Base-by-base conservation (phyloP, 2,113 vertebrate genomes). In the Corapipo altera region DNA sequence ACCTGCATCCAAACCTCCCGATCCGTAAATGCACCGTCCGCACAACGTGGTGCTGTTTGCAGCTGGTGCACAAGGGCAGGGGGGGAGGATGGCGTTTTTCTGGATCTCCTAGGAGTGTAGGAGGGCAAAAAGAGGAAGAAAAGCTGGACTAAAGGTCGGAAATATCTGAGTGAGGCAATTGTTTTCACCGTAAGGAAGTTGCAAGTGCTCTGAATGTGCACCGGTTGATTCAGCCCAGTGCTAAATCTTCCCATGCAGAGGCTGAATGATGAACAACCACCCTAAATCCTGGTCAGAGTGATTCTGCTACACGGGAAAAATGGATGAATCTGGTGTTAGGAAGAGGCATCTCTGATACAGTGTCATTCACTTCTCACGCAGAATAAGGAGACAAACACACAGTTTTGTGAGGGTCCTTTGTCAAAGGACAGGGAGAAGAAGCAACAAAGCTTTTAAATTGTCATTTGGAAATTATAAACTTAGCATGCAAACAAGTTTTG, bases 1-100 rank as follows among this genome's bases (percentile, higher is more conserved):
- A 26, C 81, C 73, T 91, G 81, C 93, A 90, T 84, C 96, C 91
- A 77, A 80, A 88, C 91, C 83, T 35, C 89, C 94, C 94, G 79
- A 86, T 89, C 93, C 72, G 87, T 88, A 88, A 94, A 81, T 66
- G 78, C 20, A 70, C 74, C 16, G 0, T 81, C 87, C 82, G 94
- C 90, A 96, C 82, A 95, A 74, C 17, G 17, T 39, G 58, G 81
- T 65, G 58, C 57, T 79, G 69, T 57, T 89, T n/a, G 52, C 41
- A n/a, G 23, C 8, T 23, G 49, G 37, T 28, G 23, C 37, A 17
- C 43, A 7, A 85, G 90, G 54, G 73, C 19, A 54, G 10, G 10
- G 10, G 54, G 66, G 49, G 6, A 61, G 87, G 61, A 21, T 5
- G 21, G 8, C 5, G 6, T 2, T 59, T 44, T 30, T 71, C 72